Evolutionary conservation across 2,113 vertebrate genomes (phyloP).

Genomic region (Sander lucioperca): DNA sequence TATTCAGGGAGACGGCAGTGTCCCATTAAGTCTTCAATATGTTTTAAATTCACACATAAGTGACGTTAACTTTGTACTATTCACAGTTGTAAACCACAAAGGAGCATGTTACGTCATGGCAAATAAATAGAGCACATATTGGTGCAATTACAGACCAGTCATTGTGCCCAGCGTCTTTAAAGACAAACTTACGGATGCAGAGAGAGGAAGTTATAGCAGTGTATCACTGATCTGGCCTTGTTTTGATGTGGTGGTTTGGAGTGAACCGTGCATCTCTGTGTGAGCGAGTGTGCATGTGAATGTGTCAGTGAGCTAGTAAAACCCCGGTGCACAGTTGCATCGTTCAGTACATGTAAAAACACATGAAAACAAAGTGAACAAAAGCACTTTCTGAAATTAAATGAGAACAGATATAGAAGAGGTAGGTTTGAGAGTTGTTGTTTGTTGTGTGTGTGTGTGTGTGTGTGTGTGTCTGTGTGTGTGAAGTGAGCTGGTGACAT

Average conservation of each 20-base stretch:
- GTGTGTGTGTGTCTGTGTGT: neutral
- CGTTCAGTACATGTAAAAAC: neutral
- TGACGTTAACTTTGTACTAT: neutral
- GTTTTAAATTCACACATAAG: neutral
- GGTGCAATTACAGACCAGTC: slow-evolving; percentile 28
- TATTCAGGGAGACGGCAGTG: neutral
- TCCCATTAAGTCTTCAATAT: neutral
- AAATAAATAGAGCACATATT: slow-evolving; percentile 20
- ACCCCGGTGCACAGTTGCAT: neutral
- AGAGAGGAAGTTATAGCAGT: slow-evolving; percentile 11
- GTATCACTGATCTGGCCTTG: slow-evolving; percentile 21
- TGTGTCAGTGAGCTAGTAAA: neutral
- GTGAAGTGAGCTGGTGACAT: neutral
- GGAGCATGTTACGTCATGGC: neutral
- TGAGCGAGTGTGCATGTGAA: neutral
- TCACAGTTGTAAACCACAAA: neutral
- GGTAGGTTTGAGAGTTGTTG: neutral
- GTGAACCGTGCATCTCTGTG: slow-evolving; percentile 21
- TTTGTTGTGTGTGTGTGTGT: no score
- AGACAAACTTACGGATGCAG: slow-evolving; percentile 10
- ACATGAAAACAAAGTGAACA: neutral
- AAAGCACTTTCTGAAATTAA: neutral
- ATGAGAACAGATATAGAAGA: neutral
- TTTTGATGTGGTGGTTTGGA: slow-evolving; percentile 45
- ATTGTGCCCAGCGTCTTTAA: slow-evolving; percentile 28